These are phyloP conservation scores for Acleris literana DNA, from an alignment of 2,888 invertebrate genomes.

Conservation along the genomic window DNA sequence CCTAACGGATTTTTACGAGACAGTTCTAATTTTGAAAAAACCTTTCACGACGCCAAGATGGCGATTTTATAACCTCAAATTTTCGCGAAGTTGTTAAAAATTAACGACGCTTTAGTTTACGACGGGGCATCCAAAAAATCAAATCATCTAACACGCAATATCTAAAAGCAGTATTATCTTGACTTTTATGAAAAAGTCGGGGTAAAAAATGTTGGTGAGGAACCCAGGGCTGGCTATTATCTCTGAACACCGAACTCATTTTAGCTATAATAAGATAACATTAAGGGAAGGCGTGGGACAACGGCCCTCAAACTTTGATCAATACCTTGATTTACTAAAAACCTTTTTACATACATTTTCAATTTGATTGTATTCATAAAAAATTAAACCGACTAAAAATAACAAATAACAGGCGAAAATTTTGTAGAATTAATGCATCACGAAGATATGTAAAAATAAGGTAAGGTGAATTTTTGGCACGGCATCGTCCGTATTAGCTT, in stretches of 20 bases:
- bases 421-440: no score
- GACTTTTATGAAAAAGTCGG: slow-evolving; percentile 57
- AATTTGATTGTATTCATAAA: no score
- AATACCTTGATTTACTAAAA: neutral
- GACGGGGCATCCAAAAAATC: slow-evolving; percentile 56
- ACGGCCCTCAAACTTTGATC: slow-evolving; percentile 56
- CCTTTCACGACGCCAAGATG: neutral
- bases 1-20: neutral
- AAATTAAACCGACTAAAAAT: no score
- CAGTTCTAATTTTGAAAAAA: no score
- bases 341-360: no score
- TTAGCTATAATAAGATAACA: slow-evolving; percentile 84
- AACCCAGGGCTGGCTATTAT: slow-evolving; percentile 76
- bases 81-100: slow-evolving; percentile 44
- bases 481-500: neutral
- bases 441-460: no score
- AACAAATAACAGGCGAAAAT: no score
- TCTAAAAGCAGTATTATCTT: slow-evolving; percentile 75
- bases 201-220: slow-evolving; percentile 70
- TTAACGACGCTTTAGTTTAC: slow-evolving; percentile 45
- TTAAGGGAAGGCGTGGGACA: slow-evolving; percentile 67
- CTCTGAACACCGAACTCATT: slow-evolving; percentile 83
- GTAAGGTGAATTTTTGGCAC: no score
- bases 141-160: slow-evolving; percentile 72
- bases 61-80: slow-evolving; percentile 7